phyloP scores from a whole-genome alignment of 2,888 invertebrate species.

The Mamestra brassicae region DNA sequence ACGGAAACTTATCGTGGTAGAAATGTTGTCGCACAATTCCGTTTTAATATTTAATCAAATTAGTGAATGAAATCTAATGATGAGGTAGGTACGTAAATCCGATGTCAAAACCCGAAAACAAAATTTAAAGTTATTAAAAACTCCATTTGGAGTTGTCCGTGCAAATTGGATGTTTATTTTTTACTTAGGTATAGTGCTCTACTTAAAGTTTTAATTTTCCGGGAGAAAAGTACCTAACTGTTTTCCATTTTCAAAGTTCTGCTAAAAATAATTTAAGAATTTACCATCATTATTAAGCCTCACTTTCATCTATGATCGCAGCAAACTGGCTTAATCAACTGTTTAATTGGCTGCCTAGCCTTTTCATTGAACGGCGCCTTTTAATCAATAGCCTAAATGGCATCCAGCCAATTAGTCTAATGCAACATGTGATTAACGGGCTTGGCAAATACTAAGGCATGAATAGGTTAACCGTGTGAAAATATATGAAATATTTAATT shows the following conservation, averaged over 20 bases:
- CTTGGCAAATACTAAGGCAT: too few relatives aligned
- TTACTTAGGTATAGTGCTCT: neutral
- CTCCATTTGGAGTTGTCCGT: constrained; percentile 9
- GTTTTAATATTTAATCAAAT: neutral
- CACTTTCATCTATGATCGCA: neutral
- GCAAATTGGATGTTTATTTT: constrained; percentile 18
- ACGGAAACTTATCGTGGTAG: neutral
- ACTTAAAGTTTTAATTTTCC: constrained; percentile 35
- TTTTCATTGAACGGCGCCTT: too few relatives aligned
- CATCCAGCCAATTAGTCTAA: too few relatives aligned
- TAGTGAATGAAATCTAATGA: neutral
- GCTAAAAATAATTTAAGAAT: neutral
- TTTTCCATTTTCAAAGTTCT: neutral
- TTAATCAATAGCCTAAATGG: too few relatives aligned
- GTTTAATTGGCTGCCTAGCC: too few relatives aligned
- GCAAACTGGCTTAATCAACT: too few relatives aligned
- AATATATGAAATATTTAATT: too few relatives aligned
- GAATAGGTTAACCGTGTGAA: too few relatives aligned
- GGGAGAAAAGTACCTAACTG: neutral
- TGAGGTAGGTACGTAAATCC: neutral
- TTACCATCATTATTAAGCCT: neutral
- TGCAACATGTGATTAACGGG: too few relatives aligned
- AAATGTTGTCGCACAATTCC: too few relatives aligned
- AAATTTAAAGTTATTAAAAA: constrained; percentile 7
- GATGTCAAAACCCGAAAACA: neutral